Base-by-base conservation (phyloP, 2,888 invertebrate genomes). In the Coronaproctus castanopsis region DNA sequence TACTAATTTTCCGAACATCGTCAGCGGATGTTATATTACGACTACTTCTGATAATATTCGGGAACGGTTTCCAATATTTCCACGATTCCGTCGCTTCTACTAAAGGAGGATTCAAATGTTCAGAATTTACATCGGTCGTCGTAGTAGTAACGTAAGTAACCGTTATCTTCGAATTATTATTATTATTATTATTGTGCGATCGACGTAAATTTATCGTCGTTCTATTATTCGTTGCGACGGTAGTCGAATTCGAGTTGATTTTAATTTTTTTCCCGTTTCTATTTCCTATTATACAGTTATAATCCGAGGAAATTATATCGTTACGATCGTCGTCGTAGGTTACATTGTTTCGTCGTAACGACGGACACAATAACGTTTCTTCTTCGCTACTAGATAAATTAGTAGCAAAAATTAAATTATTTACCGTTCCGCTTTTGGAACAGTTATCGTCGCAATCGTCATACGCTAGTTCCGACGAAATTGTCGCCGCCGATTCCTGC, bases 1-100 rank as follows among this genome's bases (percentile, higher is more conserved):
- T 59, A 21, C 36, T 36, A 8, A 36, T 67, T 72, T 67, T 61
- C 71, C 64, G 68, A 74, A 65, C 69, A 52, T 50, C 51, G 24
- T 24, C 18, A 23, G 8, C 21, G 8, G 18, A 36, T 48, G n/a
- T 55, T 62, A 73, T 59, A 19, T 56, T 61, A 48, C 54, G 60
- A 22, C 62, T 62, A 62, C 62, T 63, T 60, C 49, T 56, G 63
- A 59, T 10, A 21, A 62, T 58, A 51, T 63, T 59, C 23, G 59
- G 51, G 8, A 54, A 36, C 3, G 58, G n/a, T 49, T 56, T 20
- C 67, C 67, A 67, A 52, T 65, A 65, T 2, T 64, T 62, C 68
- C 68, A 67, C 0, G 65, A 65, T 51, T 66, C 65, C 18, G 65
- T 65, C 18, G 65, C 65, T n/a, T 64, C 64, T 55, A 66, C 61